Conservation (phyloP, 2,797 vertebrate genomes). For the Nannoperca obscura region DNA sequence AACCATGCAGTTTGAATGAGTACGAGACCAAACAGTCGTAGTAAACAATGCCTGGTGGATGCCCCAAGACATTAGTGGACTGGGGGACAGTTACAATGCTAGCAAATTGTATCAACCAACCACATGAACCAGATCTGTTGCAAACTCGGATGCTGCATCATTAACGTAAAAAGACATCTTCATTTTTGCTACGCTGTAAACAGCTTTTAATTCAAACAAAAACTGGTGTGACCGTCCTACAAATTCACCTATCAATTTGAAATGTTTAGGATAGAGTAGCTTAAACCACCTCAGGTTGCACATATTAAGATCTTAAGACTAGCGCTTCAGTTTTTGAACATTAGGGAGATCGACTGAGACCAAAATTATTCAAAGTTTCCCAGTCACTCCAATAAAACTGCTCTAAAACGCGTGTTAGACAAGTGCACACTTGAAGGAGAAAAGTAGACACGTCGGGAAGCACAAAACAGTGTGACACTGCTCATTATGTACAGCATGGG, state of each 20-base stretch:
- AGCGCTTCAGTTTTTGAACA: background rate
- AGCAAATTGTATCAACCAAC: background rate
- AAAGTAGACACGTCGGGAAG: conserved; percentile 50
- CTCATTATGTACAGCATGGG: conserved; percentile 73
- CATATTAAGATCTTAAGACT: conserved; percentile 3
- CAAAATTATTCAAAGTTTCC: background rate
- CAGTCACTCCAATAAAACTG: conserved; percentile 9
- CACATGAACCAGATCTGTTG: background rate
- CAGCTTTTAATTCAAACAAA: conserved; percentile 23
- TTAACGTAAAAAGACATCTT: background rate
- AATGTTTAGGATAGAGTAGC: background rate
- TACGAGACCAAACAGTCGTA: background rate
- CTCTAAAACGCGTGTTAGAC: conserved; percentile 19
- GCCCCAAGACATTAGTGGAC: background rate
- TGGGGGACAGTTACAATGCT: background rate
- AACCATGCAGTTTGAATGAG: conserved; percentile 9
- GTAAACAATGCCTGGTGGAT: background rate
- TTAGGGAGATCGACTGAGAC: background rate
- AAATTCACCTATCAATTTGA: background rate
- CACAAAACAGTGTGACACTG: conserved; percentile 56
- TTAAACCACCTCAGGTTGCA: background rate
- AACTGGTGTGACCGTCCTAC: background rate
- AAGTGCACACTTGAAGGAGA: conserved; percentile 43
- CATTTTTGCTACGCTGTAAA: background rate
- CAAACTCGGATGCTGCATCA: background rate